Evolutionary conservation across 2,888 invertebrate species (phyloP), one percentile per base, ranked within the genome.

Genomic region (Nesidiocoris tenuis): DNA sequence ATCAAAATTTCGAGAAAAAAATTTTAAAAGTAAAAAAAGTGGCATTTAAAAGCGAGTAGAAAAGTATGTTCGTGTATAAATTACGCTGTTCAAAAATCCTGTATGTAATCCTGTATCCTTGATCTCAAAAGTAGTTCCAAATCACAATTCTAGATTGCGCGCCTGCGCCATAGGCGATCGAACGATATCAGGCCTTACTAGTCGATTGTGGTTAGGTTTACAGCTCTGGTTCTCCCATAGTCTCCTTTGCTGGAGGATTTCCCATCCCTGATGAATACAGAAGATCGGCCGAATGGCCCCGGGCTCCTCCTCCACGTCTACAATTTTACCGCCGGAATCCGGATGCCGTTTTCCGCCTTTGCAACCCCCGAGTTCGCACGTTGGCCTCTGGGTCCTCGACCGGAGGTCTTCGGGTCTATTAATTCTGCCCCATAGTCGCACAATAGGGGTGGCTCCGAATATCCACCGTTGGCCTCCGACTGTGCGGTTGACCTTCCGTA

Each of bases 221-320:
- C n/a, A n/a, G n/a, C n/a, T n/a, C n/a, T 39, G 39, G 39, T 57
- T 23, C 70, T 70, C 57, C 54, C 59, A 25, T 54, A 17, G 22
- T 54, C 23, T 70, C 70, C 59, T 22, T 21, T 23, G 56, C 70
- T 24, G 16, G 57, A 24, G 70, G 59, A 70, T 70, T 70, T 70
- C 70, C 70, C 59, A 70, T 70, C 59, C 24, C 57, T 59, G 70
- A 70, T 70, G 70, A 70, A 70, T 70, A 59, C 70, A 61, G 61
- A 70, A 25, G 70, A 70, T 39, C 39, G 12, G 39, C 70, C 70
- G 70, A 59, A 70, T 59, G 18, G 7, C 70, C 61, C 25, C 16
- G 55, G 23, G 61, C 24, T 17, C 21, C 61, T 17, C 5, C 12
- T 39, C 39, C 12, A 39, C 39, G 12, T 7, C 39, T 39, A 39